These are phyloP conservation scores for Notolepis coatsorum DNA, from an alignment of 2,797 vertebrate genomes.

Conservation along the genomic window DNA sequence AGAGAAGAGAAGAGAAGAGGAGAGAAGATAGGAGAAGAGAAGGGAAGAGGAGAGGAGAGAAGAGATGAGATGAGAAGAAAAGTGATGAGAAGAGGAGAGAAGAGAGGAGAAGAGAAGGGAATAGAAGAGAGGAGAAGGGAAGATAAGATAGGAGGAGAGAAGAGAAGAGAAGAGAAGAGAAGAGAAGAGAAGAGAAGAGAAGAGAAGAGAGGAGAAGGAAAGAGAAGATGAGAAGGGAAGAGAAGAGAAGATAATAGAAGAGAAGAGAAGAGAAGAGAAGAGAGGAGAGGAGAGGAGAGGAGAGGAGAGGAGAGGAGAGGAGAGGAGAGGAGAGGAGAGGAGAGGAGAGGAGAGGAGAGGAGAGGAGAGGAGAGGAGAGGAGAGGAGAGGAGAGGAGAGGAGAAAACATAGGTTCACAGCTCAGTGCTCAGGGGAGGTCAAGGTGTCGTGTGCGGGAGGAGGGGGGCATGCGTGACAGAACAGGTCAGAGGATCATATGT, in stretches of 20 bases:
- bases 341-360: slow-evolving; percentile 30
- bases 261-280: slow-evolving; percentile 52
- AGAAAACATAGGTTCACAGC: slow-evolving; percentile 71
- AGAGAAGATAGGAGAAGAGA: slow-evolving; percentile 29
- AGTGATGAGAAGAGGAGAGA: too few species aligned
- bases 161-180: slow-evolving; percentile 45
- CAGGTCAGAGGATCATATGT: slow-evolving; percentile 70
- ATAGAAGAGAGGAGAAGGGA: slow-evolving; percentile 29
- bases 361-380: slow-evolving; percentile 29
- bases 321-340: slow-evolving; percentile 9
- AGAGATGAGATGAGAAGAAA: too few species aligned
- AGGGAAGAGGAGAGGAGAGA: slow-evolving; percentile 46
- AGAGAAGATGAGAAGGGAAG: slow-evolving; percentile 24
- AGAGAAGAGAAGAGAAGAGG: slow-evolving; percentile 30
- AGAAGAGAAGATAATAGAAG: slow-evolving; percentile 32
- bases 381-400: slow-evolving; percentile 47
- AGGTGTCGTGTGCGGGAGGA: slow-evolving; percentile 55
- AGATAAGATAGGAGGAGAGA: slow-evolving; percentile 28
- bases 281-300: slow-evolving; percentile 77
- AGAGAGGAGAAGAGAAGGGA: slow-evolving; percentile 4
- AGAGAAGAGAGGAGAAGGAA: neutral
- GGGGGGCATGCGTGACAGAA: slow-evolving; percentile 68
- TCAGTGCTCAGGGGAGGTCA: slow-evolving; percentile 67
- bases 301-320: neutral
- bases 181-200: slow-evolving; percentile 46